Base-by-base conservation (phyloP, 1,140 invertebrate species). In the Sycobia sp. region DNA sequence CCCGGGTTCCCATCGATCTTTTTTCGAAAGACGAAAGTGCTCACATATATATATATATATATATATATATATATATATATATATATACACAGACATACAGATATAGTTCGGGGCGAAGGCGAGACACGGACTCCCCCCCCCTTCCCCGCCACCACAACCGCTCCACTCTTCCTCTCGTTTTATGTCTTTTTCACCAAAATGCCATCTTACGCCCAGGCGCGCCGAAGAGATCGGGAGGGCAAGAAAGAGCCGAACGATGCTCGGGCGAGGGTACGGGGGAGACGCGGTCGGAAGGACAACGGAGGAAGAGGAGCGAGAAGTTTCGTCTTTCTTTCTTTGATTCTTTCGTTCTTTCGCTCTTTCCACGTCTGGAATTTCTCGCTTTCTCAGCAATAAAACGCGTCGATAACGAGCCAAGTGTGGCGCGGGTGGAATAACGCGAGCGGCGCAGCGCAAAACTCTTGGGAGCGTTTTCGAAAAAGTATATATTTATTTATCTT, bases 1-100 rank as follows among this genome's bases (percentile, higher is more conserved):
- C 49, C 11, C 41, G 47, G 20, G 59, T 62, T 62, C 60, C 60
- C 60, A 62, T 62, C 51, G 60, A 62, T 55, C 51, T 62, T 14
- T 39, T 10, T 13, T 4, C n/a, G 36, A 53, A 13, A 3, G 32
- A 8, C 2, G 22, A 11, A 22, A 44, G 36, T 14, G 25, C 25
- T 27, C 44, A 49, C 39, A 13, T 32, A 58, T 22, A 49, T 49
- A 49, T 39, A n/a, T n/a, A n/a, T n/a, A n/a, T n/a, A n/a, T n/a
- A n/a, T n/a, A n/a, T n/a, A n/a, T n/a, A n/a, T n/a, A n/a, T n/a
- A n/a, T n/a, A n/a, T n/a, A n/a, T n/a, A n/a, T n/a, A n/a, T n/a
- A n/a, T n/a, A n/a, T n/a, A n/a, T n/a, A n/a, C n/a, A n/a, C n/a
- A n/a, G n/a, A n/a, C n/a, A n/a, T n/a, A n/a, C n/a, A n/a, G n/a